Percentiles rank a stretch among this genome's conserved stretches.
These are phyloP conservation scores for Agrenia bidenticulata DNA, from an alignment of 2,888 invertebrate genomes.

Conservation along the genomic window DNA sequence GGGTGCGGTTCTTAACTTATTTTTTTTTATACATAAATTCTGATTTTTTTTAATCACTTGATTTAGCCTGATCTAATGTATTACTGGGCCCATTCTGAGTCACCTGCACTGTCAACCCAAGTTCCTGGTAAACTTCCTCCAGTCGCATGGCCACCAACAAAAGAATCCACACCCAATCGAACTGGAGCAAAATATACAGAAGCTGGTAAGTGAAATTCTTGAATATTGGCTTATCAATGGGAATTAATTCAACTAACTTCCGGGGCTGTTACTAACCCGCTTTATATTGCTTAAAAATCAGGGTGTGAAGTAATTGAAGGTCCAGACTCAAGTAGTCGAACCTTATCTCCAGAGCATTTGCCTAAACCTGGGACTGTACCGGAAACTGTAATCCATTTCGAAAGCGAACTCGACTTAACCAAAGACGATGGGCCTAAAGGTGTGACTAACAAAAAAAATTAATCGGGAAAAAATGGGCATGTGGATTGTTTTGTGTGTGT, in stretches of 20 bases:
- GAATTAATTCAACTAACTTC: not conserved
- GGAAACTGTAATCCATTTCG: constrained; percentile 50
- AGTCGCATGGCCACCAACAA: constrained; percentile 71
- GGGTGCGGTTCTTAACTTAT: no score
- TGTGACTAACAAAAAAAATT: not conserved
- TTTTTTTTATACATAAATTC: no score
- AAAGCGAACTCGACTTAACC: constrained; percentile 45
- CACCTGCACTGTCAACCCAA: constrained; percentile 65
- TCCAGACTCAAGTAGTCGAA: constrained; percentile 29
- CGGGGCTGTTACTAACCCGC: not conserved
- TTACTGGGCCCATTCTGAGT: constrained; percentile 82
- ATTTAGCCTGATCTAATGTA: constrained; percentile 85
- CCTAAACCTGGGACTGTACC: constrained; percentile 50
- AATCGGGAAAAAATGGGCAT: not conserved
- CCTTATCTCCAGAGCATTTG: constrained; percentile 49
- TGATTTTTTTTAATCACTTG: no score
- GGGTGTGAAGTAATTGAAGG: constrained; percentile 3
- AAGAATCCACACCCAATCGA: constrained; percentile 52
- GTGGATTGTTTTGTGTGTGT: not conserved
- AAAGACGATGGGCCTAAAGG: constrained; percentile 11
- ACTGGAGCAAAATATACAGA: constrained; percentile 57
- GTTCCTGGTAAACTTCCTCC: constrained; percentile 74
- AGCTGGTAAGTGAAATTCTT: constrained; percentile 55
- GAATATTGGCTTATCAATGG: no score
- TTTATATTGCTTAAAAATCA: not conserved